Evolutionary conservation across 2,888 invertebrate genomes (phyloP), one percentile per base, ranked within the genome.

Genomic region (Scaptomyza tumidula): DNA sequence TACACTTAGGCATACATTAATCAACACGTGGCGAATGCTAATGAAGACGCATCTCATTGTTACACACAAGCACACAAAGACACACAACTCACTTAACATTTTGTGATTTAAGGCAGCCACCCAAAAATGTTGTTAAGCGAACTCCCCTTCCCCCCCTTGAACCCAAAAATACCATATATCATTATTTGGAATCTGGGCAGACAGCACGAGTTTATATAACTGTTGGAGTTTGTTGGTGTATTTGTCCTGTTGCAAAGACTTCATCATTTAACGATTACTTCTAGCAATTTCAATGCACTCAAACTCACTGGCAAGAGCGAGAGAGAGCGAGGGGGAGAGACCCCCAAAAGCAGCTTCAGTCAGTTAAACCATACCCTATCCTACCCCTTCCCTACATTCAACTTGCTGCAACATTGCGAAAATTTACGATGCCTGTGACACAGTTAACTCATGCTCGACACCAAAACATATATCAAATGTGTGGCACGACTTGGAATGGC

Each of bases 401-500:
- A 35, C 29, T 59, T 50, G 57, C 61, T 57, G 77, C 71, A 74
- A 80, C 77, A 80, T 80, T 78, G 81, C 73, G 85, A 84, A 84
- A 86, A 86, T 86, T 86, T 86, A 85, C 85, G 87, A 85, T 84
- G 85, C 84, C 86, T 85, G 85, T 85, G 85, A 85, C 85, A 85
- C 85, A 85, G 85, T 85, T 85, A 85, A 85, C 85, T 85, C 85
- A 85, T 85, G 85, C 85, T 86, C 86, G 84, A 86, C 86, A 86
- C 86, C 85, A 81, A 85, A 80, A 80, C 85, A 85, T 85, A 85
- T 85, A 84, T 85, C 85, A 85, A 85, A 84, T 82, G 85, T 83
- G 80, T 83, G 86, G 86, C 83, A 83, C 83, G 83, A 83, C 83
- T 83, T 86, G 78, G 75, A 80, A 76, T 76, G 81, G 64, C 71